Evolutionary conservation across 2,113 vertebrate genomes (phyloP).

Genomic region (Piaya cayana): DNA sequence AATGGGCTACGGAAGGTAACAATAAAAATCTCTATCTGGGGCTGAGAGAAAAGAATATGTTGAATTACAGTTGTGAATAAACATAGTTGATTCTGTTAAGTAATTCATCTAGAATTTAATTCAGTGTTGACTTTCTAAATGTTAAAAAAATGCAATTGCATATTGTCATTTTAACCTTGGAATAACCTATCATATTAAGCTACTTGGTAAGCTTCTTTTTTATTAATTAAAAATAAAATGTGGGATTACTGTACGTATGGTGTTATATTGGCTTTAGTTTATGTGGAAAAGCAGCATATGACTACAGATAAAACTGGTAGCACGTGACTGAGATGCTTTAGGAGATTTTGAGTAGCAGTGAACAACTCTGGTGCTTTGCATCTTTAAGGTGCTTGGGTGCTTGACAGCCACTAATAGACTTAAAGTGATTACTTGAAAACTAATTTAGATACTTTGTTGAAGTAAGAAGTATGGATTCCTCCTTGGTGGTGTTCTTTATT

Average conservation of each 20-base stretch:
- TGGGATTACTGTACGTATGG: not conserved
- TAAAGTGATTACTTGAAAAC: not conserved
- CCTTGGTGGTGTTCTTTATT: not conserved
- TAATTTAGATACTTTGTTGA: not conserved
- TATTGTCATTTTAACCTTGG: not conserved
- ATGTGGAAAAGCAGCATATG: not conserved
- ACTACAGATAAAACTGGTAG: not conserved
- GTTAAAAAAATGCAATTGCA: not conserved
- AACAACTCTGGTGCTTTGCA: not conserved
- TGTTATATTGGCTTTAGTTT: not conserved
- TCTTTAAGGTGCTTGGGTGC: not conserved
- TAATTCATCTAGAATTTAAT: not conserved
- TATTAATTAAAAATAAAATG: not conserved
- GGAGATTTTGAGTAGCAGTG: not conserved
- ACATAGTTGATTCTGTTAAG: not conserved
- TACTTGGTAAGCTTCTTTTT: not conserved
- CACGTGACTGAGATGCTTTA: not conserved
- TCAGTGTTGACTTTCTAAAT: not conserved
- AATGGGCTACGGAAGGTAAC: conserved; percentile 79
- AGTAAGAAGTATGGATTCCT: not conserved
- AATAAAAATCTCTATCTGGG: not conserved
- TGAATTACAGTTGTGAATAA: not conserved
- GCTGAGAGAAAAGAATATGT: not conserved
- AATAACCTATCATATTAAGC: not conserved
- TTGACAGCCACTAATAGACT: not conserved